Evolutionary conservation across 2,797 vertebrate genomes (phyloP), one percentile per base, ranked within the genome.

Genomic region (Anas acuta): DNA sequence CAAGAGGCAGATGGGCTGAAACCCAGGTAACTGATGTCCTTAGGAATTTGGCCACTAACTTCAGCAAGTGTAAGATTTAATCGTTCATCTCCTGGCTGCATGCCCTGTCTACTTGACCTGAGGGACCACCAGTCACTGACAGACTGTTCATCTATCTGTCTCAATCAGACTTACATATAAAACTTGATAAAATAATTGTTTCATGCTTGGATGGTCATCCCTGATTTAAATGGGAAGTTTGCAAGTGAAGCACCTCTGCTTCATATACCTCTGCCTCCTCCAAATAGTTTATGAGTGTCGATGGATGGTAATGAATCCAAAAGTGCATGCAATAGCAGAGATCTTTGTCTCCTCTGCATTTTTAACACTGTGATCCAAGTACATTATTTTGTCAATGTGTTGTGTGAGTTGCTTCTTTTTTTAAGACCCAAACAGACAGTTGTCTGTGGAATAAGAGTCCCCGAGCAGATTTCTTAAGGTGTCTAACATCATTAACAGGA

Each of bases 401-500:
- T 49, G 30, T n/a, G 32, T 14, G 35, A 91, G 53, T 11, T 62
- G 18, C 23, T 51, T 25, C 23, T 51, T 66, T 79, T 81, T 66
- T 64, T 80, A 84, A 65, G 61, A 72, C n/a, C 11, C 66, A 76
- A 62, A 87, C 49, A 95, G 91, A 65, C 33, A 76, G 60, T 11
- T 82, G 26, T 51, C 71, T 69, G 39, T 60, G 71, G 86, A 85
- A 89, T 20, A 35, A 87, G 89, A 56, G 54, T 74, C 76, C 39
- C 62, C 60, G 71, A 10, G 78, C 75, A 90, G 61, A 94, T 93
- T 96, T 88, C 87, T 92, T 56, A 69, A 92, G 81, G 39, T 9
- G 1, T 65, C 93, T 88, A 90, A 82, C 45, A 89, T 64, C 67
- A 28, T 70, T 75, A 95, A 82, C 61, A 94, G 90, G 56, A 96